phyloP scores from a whole-genome alignment of 2,888 invertebrate genomes.

The Lasioglossum figueresi region DNA sequence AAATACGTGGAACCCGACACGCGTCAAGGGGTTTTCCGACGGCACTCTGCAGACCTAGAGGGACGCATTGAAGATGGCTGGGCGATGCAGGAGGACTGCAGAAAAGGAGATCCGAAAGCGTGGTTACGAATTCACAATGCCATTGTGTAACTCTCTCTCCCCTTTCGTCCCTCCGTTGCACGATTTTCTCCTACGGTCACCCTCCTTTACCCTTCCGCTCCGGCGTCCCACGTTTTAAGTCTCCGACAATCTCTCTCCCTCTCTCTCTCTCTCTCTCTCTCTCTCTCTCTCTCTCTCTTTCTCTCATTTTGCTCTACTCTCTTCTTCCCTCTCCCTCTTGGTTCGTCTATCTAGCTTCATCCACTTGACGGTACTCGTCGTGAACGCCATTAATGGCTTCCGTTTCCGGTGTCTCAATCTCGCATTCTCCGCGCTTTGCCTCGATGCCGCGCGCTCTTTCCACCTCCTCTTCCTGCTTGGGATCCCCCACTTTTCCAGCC shows the following conservation, averaged over 20 bases:
- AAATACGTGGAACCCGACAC: slow-evolving; percentile 61
- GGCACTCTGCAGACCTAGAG: slow-evolving; percentile 29
- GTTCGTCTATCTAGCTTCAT: slow-evolving; percentile 50
- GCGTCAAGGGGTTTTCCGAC: slow-evolving; percentile 51
- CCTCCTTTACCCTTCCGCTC: neutral
- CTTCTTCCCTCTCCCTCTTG: neutral
- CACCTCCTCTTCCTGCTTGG: slow-evolving; percentile 5
- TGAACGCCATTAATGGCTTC: slow-evolving; percentile 78
- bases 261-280: slow-evolving; percentile 7
- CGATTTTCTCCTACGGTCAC: slow-evolving; percentile 26
- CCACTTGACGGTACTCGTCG: slow-evolving; percentile 65
- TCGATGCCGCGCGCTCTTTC: slow-evolving; percentile 40
- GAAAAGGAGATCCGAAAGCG: slow-evolving; percentile 52
- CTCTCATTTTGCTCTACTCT: neutral
- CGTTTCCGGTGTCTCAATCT: slow-evolving; percentile 80
- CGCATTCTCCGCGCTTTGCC: slow-evolving; percentile 63
- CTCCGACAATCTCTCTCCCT: neutral
- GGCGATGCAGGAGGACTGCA: slow-evolving; percentile 42
- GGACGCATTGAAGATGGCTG: slow-evolving; percentile 39
- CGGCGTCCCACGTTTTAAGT: neutral
- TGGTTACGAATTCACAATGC: slow-evolving; percentile 75
- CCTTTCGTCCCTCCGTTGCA: slow-evolving; percentile 35
- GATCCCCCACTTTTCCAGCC: slow-evolving; percentile 8
- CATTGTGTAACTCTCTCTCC: slow-evolving; percentile 73
- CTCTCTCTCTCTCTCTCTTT: neutral